These are phyloP conservation scores for Fulmarus glacialis DNA, from an alignment of 2,113 vertebrate species.

Conservation along the genomic window DNA sequence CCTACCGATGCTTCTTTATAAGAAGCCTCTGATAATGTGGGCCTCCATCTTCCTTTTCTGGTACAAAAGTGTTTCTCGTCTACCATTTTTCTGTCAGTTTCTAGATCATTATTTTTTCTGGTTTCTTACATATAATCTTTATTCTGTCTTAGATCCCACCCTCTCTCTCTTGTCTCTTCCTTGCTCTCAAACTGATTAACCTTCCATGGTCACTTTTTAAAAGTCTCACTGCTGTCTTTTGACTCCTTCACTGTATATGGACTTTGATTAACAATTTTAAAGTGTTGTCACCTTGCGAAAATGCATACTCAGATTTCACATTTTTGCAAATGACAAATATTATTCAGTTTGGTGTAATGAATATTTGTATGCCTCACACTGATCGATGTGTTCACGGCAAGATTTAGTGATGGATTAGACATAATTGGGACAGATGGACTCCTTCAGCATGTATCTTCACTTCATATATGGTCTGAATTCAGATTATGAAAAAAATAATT, in stretches of 20 bases:
- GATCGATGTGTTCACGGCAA: background rate
- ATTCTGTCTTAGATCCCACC: background rate
- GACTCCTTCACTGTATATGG: background rate
- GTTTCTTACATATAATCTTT: background rate
- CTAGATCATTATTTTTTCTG: background rate
- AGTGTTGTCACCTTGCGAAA: background rate
- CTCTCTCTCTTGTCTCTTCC: background rate
- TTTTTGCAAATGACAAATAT: background rate
- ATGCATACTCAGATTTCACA: background rate
- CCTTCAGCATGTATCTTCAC: background rate
- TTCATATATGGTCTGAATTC: conserved; percentile 20
- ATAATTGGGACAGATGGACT: conserved; percentile 24
- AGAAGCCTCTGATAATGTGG: background rate
- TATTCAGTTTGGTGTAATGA: background rate
- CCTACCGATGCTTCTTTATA: background rate
- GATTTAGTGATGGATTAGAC: background rate
- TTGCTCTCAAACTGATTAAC: background rate
- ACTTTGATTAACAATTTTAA: background rate
- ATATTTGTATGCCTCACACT: background rate
- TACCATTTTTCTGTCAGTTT: background rate
- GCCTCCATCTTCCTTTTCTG: background rate
- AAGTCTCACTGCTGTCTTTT: background rate
- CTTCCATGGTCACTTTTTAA: background rate
- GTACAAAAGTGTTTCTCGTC: rapidly evolving
- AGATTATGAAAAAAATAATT: background rate